phyloP scores from a whole-genome alignment of 2,113 vertebrate genomes.

The Grantiella picta region DNA sequence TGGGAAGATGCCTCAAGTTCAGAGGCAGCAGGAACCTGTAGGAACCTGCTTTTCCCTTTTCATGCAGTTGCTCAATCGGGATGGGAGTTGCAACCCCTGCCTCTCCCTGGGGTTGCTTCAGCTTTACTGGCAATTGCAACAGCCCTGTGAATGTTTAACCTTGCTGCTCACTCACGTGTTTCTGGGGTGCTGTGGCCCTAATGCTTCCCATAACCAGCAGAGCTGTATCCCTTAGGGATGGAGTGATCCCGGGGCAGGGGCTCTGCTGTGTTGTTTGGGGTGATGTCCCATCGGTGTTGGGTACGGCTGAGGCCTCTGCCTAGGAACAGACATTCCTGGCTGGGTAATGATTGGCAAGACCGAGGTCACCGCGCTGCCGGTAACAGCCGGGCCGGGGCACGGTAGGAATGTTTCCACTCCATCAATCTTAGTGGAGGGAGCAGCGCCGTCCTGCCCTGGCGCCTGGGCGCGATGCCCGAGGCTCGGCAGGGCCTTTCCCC shows the following conservation, averaged over 20 bases:
- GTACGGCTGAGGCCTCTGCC: neutral
- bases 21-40: neutral
- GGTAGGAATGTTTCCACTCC: neutral
- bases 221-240: accelerated
- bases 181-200: neutral
- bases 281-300: accelerated
- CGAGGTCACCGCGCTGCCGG: neutral
- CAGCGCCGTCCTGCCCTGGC: accelerated
- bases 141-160: neutral
- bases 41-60: neutral
- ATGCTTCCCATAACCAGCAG: neutral
- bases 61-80: accelerated
- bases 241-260: neutral
- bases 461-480: neutral
- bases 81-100: neutral
- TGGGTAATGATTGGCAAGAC: neutral
- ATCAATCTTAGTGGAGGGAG: neutral
- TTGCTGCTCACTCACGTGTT: accelerated
- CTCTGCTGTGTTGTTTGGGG: neutral
- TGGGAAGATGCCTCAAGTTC: neutral
- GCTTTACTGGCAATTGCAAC: neutral
- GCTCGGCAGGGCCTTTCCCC: neutral
- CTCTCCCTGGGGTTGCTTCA: neutral
- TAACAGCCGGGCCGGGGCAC: neutral
- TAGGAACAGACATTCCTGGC: accelerated